Base-by-base conservation (phyloP, 1,140 invertebrate species). In the Drosophila oshimai region DNA sequence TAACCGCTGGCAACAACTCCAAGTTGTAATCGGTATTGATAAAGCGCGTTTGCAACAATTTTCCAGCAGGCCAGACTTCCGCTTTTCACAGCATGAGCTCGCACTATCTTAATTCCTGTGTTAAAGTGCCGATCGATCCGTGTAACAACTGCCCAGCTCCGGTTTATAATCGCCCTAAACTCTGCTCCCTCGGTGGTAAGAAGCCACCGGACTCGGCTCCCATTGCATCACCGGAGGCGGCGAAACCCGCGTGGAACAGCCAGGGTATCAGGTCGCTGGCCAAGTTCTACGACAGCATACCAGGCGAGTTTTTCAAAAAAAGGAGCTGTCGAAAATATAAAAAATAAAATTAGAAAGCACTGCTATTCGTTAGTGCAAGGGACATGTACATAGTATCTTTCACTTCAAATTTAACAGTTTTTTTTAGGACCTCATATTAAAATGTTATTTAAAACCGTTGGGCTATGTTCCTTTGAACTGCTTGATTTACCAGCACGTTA, bases 251-350 rank as follows among this genome's bases (percentile, higher is more conserved):
- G 31, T 88, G 83, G 77, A 74, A 29, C 5, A 49, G 22, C n/a
- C 77, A 83, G 28, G 89, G 86, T 6, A 87, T 90, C 5, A 64
- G 86, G 31, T 74, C 86, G 0, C 55, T 91, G 33, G 86, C 83
- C 26, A 90, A 89, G 41, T 90, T 91, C 53, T 91, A 91, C 39
- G 89, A 91, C 29, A 91, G 90, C 41, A 91, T 91, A 72, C 90
- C 90, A 50, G 84, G 90, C 90, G 44, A 64, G 42, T 73, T 24
- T 17, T 6, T 28, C 0, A 29, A 45, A 7, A 20, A n/a, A n/a
- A n/a, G n/a, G n/a, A n/a, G n/a, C n/a, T n/a, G n/a, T n/a, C n/a
- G n/a, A n/a, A n/a, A n/a, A n/a, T n/a, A n/a, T n/a, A n/a, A n/a
- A n/a, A n/a, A n/a, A n/a, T n/a, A n/a, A n/a, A n/a, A n/a, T n/a